A percentile compares a stretch with the other conserved stretches of the same genome.
Evolutionary conservation across 2,113 vertebrate species (phyloP).

Genomic region (Turdus rufiventris): DNA sequence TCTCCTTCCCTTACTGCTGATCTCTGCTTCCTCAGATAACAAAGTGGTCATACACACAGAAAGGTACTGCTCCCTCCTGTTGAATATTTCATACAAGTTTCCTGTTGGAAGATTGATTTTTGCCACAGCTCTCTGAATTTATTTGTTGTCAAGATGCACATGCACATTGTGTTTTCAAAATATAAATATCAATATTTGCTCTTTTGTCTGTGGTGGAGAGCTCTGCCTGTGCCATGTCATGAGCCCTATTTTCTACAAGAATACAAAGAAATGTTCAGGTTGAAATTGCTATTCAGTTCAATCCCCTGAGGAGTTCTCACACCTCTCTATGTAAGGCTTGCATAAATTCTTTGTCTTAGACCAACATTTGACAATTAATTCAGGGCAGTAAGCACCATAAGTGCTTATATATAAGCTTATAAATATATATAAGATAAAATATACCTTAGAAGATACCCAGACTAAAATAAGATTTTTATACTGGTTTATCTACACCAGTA

Average conservation of each 20-base stretch:
- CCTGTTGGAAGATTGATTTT: conserved; percentile 11
- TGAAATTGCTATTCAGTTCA: background rate
- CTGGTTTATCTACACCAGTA: background rate
- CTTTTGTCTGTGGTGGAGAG: background rate
- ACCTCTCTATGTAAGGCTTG: background rate
- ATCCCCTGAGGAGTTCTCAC: background rate
- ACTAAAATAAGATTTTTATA: background rate
- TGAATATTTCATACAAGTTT: background rate
- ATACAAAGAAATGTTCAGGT: background rate
- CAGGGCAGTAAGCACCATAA: background rate
- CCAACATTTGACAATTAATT: background rate
- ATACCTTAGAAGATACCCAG: background rate
- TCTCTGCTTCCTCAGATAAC: background rate
- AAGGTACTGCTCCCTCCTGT: background rate
- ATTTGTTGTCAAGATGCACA: background rate
- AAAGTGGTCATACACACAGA: background rate
- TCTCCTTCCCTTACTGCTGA: background rate
- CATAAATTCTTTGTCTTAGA: background rate
- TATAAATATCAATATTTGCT: background rate
- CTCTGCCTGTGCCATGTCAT: background rate
- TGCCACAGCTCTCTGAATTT: background rate
- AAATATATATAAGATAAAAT: background rate
- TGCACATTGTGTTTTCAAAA: background rate
- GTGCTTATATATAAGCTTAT: background rate
- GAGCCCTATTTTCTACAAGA: background rate